A percentile compares a stretch with the other conserved stretches of the same genome.
Evolutionary conservation across 2,113 vertebrate species (phyloP).

Genomic region (Hippopotamus amphibius): DNA sequence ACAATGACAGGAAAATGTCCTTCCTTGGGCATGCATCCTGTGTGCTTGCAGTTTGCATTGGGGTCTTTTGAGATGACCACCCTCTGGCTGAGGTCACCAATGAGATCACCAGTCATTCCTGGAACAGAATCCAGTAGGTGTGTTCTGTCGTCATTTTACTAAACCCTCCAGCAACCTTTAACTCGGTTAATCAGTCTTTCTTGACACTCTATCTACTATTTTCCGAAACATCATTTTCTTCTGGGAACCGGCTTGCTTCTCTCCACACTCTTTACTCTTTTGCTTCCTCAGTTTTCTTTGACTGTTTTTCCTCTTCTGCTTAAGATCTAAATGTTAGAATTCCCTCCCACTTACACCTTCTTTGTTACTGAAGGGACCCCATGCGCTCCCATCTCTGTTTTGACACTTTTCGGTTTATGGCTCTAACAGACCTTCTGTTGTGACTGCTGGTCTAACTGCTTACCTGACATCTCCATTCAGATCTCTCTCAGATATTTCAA

Average conservation of each 20-base stretch:
- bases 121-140: background rate
- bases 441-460: background rate
- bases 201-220: background rate
- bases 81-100: background rate
- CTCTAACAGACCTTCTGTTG: background rate
- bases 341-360: background rate
- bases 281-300: background rate
- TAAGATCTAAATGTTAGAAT: background rate
- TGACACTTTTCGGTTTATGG: background rate
- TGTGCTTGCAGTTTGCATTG: rapidly evolving
- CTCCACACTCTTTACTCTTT: background rate
- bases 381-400: background rate
- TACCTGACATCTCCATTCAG: background rate
- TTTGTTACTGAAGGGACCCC: background rate
- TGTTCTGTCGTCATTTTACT: background rate
- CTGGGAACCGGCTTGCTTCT: background rate
- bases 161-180: background rate
- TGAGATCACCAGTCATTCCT: background rate
- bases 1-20: background rate
- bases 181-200: background rate
- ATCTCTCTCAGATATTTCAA: background rate
- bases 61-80: background rate
- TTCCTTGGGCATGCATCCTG: background rate
- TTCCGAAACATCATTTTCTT: background rate
- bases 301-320: background rate